Percentiles rank a stretch among this genome's conserved stretches.
Evolutionary conservation across 2,888 invertebrate genomes (phyloP).

Genomic region (Plebejus anna): DNA sequence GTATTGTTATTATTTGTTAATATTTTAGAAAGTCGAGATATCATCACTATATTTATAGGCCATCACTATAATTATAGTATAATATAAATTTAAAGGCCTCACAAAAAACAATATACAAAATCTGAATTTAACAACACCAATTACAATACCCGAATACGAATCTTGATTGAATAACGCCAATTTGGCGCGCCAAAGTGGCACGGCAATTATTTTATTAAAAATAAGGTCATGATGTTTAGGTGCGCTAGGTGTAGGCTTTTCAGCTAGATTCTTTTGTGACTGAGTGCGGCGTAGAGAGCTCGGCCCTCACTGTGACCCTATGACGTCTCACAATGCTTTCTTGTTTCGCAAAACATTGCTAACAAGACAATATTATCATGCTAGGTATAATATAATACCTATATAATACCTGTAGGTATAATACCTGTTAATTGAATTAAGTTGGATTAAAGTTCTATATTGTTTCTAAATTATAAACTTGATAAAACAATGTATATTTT

Average conservation of each 20-base stretch:
- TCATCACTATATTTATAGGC: too few relatives aligned
- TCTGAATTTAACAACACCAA: constrained; percentile 6
- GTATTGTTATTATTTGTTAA: too few relatives aligned
- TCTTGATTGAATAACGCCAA: constrained; percentile 15
- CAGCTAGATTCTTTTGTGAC: constrained; percentile 38
- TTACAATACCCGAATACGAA: background rate
- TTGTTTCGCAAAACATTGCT: constrained; percentile 27
- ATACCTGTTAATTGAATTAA: too few relatives aligned
- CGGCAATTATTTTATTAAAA: constrained; percentile 23
- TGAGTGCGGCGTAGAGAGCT: constrained; percentile 36
- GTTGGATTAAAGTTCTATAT: too few relatives aligned
- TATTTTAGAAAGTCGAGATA: too few relatives aligned
- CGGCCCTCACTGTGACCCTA: constrained; percentile 35
- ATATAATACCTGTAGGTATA: too few relatives aligned
- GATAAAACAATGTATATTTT: too few relatives aligned
- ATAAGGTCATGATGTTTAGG: constrained; percentile 30
- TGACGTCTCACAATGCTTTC: constrained; percentile 31
- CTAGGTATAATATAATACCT: too few relatives aligned
- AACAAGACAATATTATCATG: constrained; percentile 31
- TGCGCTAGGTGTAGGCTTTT: constrained; percentile 29
- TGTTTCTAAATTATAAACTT: too few relatives aligned
- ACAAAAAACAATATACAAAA: background rate
- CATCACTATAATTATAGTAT: too few relatives aligned
- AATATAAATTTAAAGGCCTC: background rate
- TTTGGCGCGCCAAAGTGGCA: background rate